phyloP scores from a whole-genome alignment of 1,140 invertebrate species.

The Teleogryllus occipitalis region DNA sequence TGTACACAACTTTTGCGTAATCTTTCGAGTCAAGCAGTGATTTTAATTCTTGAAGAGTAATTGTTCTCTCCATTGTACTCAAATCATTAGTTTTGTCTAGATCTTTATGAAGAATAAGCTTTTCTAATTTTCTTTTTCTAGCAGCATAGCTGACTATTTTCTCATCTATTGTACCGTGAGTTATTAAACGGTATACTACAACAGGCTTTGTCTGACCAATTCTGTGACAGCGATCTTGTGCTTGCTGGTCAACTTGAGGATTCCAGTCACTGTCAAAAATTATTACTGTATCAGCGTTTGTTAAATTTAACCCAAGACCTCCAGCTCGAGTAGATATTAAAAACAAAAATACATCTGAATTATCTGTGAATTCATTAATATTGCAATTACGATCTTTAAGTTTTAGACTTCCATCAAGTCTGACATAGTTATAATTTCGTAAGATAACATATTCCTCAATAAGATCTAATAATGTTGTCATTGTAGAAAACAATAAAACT shows the following conservation, averaged over 20 bases:
- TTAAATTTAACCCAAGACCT: conserved; percentile 65
- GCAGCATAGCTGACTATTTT: conserved; percentile 50
- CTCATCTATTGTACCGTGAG: conserved; percentile 61
- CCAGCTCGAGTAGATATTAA: conserved; percentile 54
- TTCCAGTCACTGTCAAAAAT: conserved; percentile 72
- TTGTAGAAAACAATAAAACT: conserved; percentile 65
- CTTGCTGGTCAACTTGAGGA: conserved; percentile 68
- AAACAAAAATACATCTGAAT: conserved; percentile 47
- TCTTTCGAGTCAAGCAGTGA: not conserved
- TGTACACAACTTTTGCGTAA: not conserved
- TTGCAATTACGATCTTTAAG: conserved; percentile 33
- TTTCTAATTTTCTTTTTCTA: conserved; percentile 61
- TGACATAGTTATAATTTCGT: conserved; percentile 43
- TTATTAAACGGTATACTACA: conserved; percentile 56
- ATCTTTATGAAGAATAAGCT: conserved; percentile 56
- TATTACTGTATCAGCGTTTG: conserved; percentile 67
- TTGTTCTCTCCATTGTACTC: not conserved
- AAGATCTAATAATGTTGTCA: conserved; percentile 57
- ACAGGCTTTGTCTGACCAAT: conserved; percentile 70
- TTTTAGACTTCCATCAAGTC: conserved; percentile 53
- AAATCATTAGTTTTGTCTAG: not conserved
- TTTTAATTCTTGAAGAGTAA: not conserved
- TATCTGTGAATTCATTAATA: conserved; percentile 46
- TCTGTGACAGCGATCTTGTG: conserved; percentile 68
- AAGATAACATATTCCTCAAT: conserved; percentile 57